Evolutionary conservation across 64 coral and sea anemone species (phyloP), one percentile per base, ranked within the genome.

Genomic region (Porites lutea): DNA sequence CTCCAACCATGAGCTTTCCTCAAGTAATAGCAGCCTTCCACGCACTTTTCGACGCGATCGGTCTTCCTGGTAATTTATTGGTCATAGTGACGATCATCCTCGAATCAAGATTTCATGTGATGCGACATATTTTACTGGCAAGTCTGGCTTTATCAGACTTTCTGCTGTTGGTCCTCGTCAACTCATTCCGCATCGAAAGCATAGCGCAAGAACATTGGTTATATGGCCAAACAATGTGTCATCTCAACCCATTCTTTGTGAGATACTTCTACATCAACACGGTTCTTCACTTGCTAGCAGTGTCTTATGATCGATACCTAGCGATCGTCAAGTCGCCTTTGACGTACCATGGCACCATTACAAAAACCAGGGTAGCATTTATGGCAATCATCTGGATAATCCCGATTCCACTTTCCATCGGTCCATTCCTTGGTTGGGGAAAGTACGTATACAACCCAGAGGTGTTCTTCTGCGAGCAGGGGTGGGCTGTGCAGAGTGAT

Each of bases 171-270:
- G 48, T 74, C 44, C 43, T 74, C 71, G 71, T 48, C 37, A 74
- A 74, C 71, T 74, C 71, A 74, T 74, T 74, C 16, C 71, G 71
- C 43, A 74, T 74, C 71, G 43, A 10, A 48, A 74, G 71, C 71
- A 74, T 48, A 74, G 71, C 71, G 16, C 7, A 74, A 16, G 71
- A 74, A 74, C 12, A 21, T 48, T 74, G 71, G 71, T 48, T 74
- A 74, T 74, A 74, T 8, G 71, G 71, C 44, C 43, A 74, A 74
- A 74, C 45, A 48, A 74, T 74, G 37, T 74, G 71, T 4, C 1
- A 48, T 16, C 37, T 49, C 43, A 74, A 74, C 44, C 37, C 71
- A 3, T 48, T 46, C 9, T 74, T 74, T 48, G 37, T 46, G 5
- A 12, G 71, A 74, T 74, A 47, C 37, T 74, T 74, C 71, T 74